A percentile compares a stretch with the other conserved stretches of the same genome.
phyloP scores from a whole-genome alignment of 2,113 vertebrate genomes.

The Nyctibius bracteatus region DNA sequence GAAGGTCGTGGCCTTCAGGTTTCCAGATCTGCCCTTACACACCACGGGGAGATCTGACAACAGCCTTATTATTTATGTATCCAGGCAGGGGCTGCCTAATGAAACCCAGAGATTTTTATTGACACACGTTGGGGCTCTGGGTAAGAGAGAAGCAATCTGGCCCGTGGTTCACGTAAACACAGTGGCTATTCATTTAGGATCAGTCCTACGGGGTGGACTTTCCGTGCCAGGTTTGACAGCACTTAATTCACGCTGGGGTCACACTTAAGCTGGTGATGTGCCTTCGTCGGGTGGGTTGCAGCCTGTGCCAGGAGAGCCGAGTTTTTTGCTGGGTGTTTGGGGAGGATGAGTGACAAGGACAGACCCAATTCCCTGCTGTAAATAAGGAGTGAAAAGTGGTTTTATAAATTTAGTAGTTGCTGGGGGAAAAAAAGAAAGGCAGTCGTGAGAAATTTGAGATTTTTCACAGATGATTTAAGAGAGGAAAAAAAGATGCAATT shows the following conservation, averaged over 20 bases:
- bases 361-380: background rate
- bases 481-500: background rate
- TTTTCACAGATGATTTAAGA: background rate
- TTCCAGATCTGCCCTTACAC: conserved; percentile 75
- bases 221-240: conserved; percentile 14
- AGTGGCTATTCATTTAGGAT: conserved; percentile 36
- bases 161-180: background rate
- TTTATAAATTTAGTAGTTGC: background rate
- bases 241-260: conserved; percentile 1
- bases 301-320: background rate
- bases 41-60: conserved; percentile 71
- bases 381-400: background rate
- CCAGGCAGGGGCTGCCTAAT: conserved; percentile 64
- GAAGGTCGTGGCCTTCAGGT: conserved; percentile 77
- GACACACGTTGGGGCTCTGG: conserved; percentile 17
- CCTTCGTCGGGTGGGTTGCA: background rate
- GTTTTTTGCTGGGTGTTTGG: background rate
- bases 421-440: accelerated
- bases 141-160: background rate
- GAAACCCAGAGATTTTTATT: conserved; percentile 60
- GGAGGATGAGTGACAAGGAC: background rate
- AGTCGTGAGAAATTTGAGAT: accelerated
- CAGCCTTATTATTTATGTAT: conserved; percentile 70
- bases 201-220: background rate
- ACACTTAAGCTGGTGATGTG: background rate